These are phyloP conservation scores for Ictidomys tridecemlineatus DNA, from an alignment of 2,113 vertebrate species.

Conservation along the genomic window DNA sequence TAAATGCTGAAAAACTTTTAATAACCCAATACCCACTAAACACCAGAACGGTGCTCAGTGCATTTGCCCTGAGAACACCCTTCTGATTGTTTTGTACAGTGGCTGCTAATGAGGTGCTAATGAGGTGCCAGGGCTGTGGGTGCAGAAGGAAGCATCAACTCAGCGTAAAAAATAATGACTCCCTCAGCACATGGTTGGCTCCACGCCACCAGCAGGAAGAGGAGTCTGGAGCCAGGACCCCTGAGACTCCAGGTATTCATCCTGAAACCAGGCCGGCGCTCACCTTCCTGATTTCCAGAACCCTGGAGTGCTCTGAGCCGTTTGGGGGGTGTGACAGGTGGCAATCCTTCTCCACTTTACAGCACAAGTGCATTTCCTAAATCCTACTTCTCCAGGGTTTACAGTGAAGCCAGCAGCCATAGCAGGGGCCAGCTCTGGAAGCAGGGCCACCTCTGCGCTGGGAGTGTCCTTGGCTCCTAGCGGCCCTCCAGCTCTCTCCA, in stretches of 20 bases:
- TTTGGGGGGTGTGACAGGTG: fast-evolving
- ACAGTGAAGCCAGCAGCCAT: not conserved
- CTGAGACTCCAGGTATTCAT: not conserved
- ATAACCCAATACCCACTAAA: not conserved
- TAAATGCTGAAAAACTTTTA: not conserved
- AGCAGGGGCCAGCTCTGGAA: not conserved
- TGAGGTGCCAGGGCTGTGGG: not conserved
- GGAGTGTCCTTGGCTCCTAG: fast-evolving
- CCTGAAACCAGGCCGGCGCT: not conserved
- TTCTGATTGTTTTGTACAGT: not conserved
- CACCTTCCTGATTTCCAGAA: not conserved
- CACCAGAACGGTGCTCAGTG: not conserved
- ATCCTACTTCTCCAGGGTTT: too few relatives aligned
- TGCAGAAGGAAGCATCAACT: not conserved
- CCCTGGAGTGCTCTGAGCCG: fast-evolving
- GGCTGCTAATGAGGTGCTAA: slow-evolving; percentile 55
- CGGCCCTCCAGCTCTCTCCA: not conserved
- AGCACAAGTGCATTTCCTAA: not conserved
- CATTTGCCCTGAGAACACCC: not conserved
- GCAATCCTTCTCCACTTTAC: not conserved
- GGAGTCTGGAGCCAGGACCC: not conserved
- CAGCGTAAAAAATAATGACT: not conserved
- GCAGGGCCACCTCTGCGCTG: fast-evolving
- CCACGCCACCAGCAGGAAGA: not conserved
- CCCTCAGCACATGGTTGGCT: too few relatives aligned